Evolutionary conservation across 23 tunicate genomes (phyloP).

Genomic region (Ascidia mentula): DNA sequence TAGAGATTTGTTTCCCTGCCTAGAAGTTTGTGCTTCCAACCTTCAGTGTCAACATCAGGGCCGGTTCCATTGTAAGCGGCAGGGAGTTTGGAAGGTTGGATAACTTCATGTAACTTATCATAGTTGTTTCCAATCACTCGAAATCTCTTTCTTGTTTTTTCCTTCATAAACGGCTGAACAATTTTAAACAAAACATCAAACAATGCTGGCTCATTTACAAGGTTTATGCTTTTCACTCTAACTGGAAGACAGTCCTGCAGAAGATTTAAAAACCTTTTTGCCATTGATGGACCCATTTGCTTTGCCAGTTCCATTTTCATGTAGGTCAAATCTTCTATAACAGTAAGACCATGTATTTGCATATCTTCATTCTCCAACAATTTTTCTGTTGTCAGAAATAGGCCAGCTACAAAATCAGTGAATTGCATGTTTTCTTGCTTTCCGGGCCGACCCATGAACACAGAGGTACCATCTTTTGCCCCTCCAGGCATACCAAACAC

Average conservation of each 20-base stretch:
- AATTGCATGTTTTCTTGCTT: constrained; percentile 34
- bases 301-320: constrained; percentile 37
- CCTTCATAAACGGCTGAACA: constrained; percentile 58
- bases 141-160: constrained; percentile 50
- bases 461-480: constrained; percentile 64
- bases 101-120: constrained; percentile 32
- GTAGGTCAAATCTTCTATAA: constrained; percentile 47
- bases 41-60: constrained; percentile 40
- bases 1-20: constrained; percentile 31
- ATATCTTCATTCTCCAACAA: constrained; percentile 65
- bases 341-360: constrained; percentile 64
- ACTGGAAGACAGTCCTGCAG: constrained; percentile 72
- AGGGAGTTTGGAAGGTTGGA: constrained; percentile 45
- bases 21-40: constrained; percentile 43
- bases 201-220: constrained; percentile 61
- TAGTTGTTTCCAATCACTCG: constrained; percentile 44
- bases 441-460: constrained; percentile 61
- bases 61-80: constrained; percentile 54
- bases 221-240: constrained; percentile 46
- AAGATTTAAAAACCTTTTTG: constrained; percentile 36
- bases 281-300: constrained; percentile 59
- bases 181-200: constrained; percentile 56
- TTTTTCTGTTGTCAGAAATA: constrained; percentile 26
- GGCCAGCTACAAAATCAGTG: constrained; percentile 43
- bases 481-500: constrained; percentile 15